A percentile compares a stretch with the other conserved stretches of the same genome.
Evolutionary conservation across 2,113 vertebrate species (phyloP).

Genomic region (Pterocles gutturalis): DNA sequence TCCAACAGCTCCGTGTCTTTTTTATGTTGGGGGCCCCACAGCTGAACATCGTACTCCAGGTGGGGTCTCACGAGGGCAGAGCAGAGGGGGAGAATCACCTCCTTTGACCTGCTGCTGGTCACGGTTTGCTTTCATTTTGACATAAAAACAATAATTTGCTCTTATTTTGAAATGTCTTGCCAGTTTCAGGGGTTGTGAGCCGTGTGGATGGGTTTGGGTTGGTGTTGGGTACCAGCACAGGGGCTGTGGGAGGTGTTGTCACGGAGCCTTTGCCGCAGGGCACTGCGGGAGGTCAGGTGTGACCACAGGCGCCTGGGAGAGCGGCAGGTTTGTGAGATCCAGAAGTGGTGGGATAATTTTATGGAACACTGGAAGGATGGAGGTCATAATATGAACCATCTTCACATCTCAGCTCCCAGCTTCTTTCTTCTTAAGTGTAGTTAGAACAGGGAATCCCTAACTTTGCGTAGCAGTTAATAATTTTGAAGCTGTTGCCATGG

Average conservation of each 20-base stretch:
- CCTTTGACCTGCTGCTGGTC: too few relatives aligned
- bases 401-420: background rate
- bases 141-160: background rate
- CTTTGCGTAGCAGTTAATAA: background rate
- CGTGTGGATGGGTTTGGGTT: background rate
- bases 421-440: background rate
- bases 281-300: background rate
- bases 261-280: rapidly evolving
- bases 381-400: background rate
- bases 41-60: too few relatives aligned
- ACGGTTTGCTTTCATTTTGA: background rate
- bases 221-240: background rate
- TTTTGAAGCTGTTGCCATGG: background rate
- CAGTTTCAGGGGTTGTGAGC: background rate
- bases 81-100: too few relatives aligned
- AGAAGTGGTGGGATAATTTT: background rate
- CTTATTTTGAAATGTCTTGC: background rate
- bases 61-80: too few relatives aligned
- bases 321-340: background rate
- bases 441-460: background rate
- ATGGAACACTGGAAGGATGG: background rate
- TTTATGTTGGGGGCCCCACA: too few relatives aligned
- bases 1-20: too few relatives aligned
- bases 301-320: rapidly evolving
- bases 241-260: too few relatives aligned